A percentile compares a stretch with the other conserved stretches of the same genome.
phyloP scores from a whole-genome alignment of 2,113 vertebrate genomes.

The Eidolon helvum region DNA sequence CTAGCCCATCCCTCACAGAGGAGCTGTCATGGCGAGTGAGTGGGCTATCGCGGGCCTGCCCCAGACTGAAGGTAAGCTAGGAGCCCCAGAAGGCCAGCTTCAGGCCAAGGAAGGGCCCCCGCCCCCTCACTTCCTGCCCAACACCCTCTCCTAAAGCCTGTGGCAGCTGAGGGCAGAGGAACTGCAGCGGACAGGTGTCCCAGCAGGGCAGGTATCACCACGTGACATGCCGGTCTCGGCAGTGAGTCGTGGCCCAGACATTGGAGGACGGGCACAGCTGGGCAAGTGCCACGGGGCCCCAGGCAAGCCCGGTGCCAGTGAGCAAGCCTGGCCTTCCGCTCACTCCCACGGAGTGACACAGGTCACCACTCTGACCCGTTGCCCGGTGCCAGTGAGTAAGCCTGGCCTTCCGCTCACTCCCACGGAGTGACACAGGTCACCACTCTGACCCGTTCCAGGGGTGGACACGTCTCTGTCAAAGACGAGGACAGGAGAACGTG shows the following conservation, averaged over 20 bases:
- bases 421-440: fast-evolving
- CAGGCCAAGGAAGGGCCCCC: too few relatives aligned
- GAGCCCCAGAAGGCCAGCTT: background rate
- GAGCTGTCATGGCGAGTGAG: too few relatives aligned
- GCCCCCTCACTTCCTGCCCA: fast-evolving
- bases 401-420: too few relatives aligned
- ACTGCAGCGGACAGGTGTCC: background rate
- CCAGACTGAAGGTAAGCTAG: fast-evolving
- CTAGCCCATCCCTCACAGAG: background rate
- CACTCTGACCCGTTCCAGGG: too few relatives aligned
- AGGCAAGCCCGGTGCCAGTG: fast-evolving
- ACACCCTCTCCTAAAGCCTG: background rate
- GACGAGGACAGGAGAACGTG: background rate
- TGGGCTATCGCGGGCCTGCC: background rate
- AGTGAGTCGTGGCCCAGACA: fast-evolving
- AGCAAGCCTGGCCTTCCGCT: background rate
- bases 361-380: too few relatives aligned
- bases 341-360: fast-evolving
- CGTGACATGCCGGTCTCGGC: fast-evolving
- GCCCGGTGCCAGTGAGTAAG: fast-evolving
- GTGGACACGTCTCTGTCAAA: background rate
- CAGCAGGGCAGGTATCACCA: background rate
- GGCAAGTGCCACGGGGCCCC: background rate
- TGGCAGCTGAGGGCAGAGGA: background rate
- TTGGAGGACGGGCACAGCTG: background rate